Conservation (phyloP, 1,140 invertebrate genomes). For the Drosophila serrata region DNA sequence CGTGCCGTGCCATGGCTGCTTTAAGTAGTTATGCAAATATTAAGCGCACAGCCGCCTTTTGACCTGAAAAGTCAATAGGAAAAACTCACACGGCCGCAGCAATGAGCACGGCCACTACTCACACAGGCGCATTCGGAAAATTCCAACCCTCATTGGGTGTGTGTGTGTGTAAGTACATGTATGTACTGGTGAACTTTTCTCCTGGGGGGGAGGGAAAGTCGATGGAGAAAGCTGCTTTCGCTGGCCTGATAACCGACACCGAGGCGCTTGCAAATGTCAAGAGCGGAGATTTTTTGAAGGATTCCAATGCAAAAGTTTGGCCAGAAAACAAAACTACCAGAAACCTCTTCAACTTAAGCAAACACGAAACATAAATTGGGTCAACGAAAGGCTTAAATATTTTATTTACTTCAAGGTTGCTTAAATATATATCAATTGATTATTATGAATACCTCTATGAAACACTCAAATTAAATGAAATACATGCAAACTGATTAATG, state of each 20-base stretch:
- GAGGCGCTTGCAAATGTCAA: slow-evolving; percentile 31
- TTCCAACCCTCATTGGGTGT: slow-evolving; percentile 18
- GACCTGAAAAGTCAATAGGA: slow-evolving; percentile 77
- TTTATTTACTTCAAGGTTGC: not conserved
- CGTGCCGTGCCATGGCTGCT: slow-evolving; percentile 34
- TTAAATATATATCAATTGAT: not conserved
- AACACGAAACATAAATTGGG: slow-evolving; percentile 5
- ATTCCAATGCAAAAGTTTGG: slow-evolving; percentile 12
- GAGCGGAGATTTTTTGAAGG: slow-evolving; percentile 39
- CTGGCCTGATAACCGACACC: slow-evolving; percentile 35
- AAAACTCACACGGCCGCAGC: slow-evolving; percentile 65
- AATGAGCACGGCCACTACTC: slow-evolving; percentile 42
- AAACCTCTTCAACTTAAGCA: slow-evolving; percentile 4
- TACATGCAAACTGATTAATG: not conserved
- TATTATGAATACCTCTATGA: not conserved
- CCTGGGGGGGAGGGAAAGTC: slow-evolving; percentile 15
- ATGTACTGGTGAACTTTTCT: slow-evolving; percentile 19
- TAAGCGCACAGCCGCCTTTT: slow-evolving; percentile 74
- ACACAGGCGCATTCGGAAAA: slow-evolving; percentile 29
- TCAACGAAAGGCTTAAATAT: too few species aligned
- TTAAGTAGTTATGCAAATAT: slow-evolving; percentile 81
- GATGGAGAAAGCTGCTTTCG: slow-evolving; percentile 34
- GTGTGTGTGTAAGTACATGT: slow-evolving; percentile 2
- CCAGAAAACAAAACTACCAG: not conserved
- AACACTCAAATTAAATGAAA: not conserved